Base-by-base conservation (phyloP, 1,140 invertebrate genomes). In the Chionoecetes opilio region DNA sequence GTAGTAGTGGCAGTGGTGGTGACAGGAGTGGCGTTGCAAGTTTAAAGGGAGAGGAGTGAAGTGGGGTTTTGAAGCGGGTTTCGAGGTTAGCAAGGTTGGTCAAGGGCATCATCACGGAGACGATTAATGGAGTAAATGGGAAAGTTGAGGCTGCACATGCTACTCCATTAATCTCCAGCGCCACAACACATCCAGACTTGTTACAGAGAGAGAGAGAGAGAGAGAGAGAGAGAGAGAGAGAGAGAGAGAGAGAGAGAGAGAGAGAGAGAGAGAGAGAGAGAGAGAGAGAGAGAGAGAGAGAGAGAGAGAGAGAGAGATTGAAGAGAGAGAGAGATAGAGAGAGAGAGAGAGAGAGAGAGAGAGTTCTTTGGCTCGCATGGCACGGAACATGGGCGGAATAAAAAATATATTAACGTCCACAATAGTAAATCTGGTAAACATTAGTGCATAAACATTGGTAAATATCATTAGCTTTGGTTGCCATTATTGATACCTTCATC, bases 191-290 rank as follows among this genome's bases (percentile, higher is more conserved):
- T 21, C 63, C 63, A 75, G 63, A 75, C 63, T n/a, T 75, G 63
- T 75, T 75, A 26, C 63, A 75, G 63, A 17, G n/a, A 26, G 63
- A 17, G n/a, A n/a, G n/a, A n/a, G n/a, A n/a, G n/a, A 75, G 63
- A 75, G 53, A 75, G 53, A 75, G 53, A 75, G 53, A 75, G 53
- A 75, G 63, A 75, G 63, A 75, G 63, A 75, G 63, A 75, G 63
- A 75, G 63, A 75, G 63, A 75, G 63, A 75, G 63, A 75, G 63
- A 75, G 63, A 75, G 63, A 75, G 63, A 75, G 63, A 75, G 63
- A 75, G 63, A 75, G 63, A 75, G 63, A 75, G 63, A 75, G 63
- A 75, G 63, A 75, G 63, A 75, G 63, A 75, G 63, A 75, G 63
- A 75, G 63, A 75, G 63, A 75, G 63, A 75, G 63, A 75, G 63